Conservation (phyloP, 2,797 vertebrate genomes). For the Typhlichthys eigenmanni region DNA sequence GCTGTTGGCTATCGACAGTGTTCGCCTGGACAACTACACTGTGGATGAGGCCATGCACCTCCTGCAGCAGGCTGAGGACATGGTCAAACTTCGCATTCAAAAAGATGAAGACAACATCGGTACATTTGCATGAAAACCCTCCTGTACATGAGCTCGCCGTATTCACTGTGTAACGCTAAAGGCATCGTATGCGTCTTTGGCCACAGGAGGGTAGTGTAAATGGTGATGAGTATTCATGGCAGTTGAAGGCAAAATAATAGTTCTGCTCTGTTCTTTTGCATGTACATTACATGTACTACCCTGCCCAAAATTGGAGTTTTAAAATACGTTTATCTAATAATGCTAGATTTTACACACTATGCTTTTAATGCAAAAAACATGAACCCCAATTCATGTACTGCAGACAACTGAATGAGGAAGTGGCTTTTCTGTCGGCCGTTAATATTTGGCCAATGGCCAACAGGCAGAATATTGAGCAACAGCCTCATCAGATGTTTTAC, state of each 20-base stretch:
- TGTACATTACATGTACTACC: too few species aligned
- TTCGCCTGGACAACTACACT: conserved; percentile 93
- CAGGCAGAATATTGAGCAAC: neutral
- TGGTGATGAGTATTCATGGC: neutral
- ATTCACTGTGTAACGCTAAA: neutral
- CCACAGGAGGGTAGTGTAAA: neutral
- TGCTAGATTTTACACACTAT: too few species aligned
- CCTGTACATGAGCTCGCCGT: neutral
- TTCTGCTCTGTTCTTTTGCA: too few species aligned
- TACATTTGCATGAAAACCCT: conserved; percentile 34
- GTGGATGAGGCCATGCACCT: conserved; percentile 96
- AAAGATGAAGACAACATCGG: conserved; percentile 99
- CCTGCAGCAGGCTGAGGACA: conserved; percentile 93
- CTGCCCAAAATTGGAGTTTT: too few species aligned
- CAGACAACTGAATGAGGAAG: neutral
- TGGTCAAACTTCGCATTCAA: conserved; percentile 95
- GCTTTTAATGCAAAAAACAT: too few species aligned
- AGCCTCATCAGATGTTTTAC: neutral
- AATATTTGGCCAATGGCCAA: conserved; percentile 9
- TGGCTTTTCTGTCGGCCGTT: neutral
- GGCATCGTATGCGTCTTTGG: neutral
- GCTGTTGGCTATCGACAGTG: conserved; percentile 94
- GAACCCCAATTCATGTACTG: too few species aligned
- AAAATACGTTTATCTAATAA: too few species aligned
- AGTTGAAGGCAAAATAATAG: too few species aligned